Conservation (phyloP, 2,113 vertebrate genomes). For the Nesogale talazaci region DNA sequence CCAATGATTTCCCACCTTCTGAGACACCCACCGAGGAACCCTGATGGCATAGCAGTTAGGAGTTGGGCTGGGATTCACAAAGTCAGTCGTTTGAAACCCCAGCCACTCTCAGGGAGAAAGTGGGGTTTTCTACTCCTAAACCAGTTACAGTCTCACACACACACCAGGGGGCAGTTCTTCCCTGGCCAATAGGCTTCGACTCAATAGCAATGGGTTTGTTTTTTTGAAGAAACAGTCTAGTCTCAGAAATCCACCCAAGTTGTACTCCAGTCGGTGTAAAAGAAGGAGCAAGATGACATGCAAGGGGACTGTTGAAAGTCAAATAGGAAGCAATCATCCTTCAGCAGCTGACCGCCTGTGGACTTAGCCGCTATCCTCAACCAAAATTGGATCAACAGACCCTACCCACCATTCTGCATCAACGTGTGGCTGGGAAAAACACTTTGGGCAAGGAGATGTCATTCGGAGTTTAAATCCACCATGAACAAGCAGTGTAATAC, state of each 20-base stretch:
- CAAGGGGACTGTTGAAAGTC: not conserved
- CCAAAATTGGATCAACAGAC: not conserved
- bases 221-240: not conserved
- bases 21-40: not conserved
- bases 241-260: constrained; percentile 21
- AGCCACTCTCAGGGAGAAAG: too few species aligned
- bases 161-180: too few species aligned
- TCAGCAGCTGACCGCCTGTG: not conserved
- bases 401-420: not conserved
- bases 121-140: too few species aligned
- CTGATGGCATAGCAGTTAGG: too few species aligned
- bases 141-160: too few species aligned
- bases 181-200: too few species aligned
- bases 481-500: constrained; percentile 25
- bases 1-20: not conserved
- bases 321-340: constrained; percentile 2
- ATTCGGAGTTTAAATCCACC: not conserved
- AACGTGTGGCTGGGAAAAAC: not conserved
- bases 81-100: too few species aligned
- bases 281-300: not conserved
- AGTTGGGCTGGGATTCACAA: too few species aligned
- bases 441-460: not conserved
- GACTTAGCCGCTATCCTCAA: constrained; percentile 14
- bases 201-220: too few species aligned
- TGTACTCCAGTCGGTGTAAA: constrained; percentile 52